Base-by-base conservation (phyloP, 2,888 invertebrate genomes). In the Oxytorus armatus region DNA sequence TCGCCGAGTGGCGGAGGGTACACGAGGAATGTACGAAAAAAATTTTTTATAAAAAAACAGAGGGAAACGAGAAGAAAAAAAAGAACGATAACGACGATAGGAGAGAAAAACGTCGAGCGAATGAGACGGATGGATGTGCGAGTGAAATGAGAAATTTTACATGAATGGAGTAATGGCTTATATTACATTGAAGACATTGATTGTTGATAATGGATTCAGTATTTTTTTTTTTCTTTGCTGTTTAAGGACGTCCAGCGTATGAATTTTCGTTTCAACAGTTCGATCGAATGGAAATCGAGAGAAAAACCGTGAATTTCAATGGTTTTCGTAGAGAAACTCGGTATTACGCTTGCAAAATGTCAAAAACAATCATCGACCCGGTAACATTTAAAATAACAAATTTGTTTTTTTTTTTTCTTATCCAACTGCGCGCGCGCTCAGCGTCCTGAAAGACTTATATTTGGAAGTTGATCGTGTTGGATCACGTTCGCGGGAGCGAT, bases 101-200 rank as follows among this genome's bases (percentile, higher is more conserved):
- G 14, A 51, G 39, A 23, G 14, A 49, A 55, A 44, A 63, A 74
- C 47, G 59, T 18, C 21, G 25, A 49, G 63, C 42, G 65, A 49
- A 51, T 49, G 59, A 66, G 33, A 55, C n/a, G 16, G 42, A 18
- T 16, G 44, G 10, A 47, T 47, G 47, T 29, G n/a, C n/a, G 57
- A 61, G 42, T 10, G 25, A 61, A 11, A 53, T 49, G 49, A 51
- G 10, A 57, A 25, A 7, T 68, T 42, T 55, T 57, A 16, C 23
- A 23, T 68, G 16, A 44, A 8, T 25, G 14, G 33, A 18, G 18
- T 23, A 14, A 11, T 36, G 14, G 39, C 51, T 33, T 68, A 23
- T 51, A 23, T 25, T 25, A 33, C 53, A 33, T 23, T 59, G 59
- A 47, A 49, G 1, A 49, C 14, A 16, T 14, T 11, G 29, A 16